Evolutionary conservation across 2,888 invertebrate species (phyloP), one percentile per base, ranked within the genome.

Genomic region (Nomada goodeniana): DNA sequence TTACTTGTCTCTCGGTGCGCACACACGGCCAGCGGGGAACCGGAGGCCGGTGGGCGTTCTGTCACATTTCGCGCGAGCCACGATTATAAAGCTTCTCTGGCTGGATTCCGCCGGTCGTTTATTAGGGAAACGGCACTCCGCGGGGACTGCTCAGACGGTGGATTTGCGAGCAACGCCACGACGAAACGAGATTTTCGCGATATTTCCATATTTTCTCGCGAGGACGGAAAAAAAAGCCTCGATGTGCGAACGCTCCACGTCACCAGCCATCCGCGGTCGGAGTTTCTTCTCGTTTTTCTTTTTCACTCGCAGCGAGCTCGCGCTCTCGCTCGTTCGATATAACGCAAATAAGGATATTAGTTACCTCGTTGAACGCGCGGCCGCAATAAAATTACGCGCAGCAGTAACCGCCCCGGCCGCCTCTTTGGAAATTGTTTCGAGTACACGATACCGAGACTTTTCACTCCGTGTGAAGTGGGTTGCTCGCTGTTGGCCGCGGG

Each of bases 1-100:
- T 74, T 76, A 65, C 75, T 67, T 60, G 74, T 42, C 50, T 42
- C 50, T n/a, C 13, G 65, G 55, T 53, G 65, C 53, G 50, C 55
- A 65, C 18, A 70, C 36, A 73, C 61, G 23, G 23, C 29, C 60
- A 64, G 42, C 50, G 60, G 26, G 4, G 13, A 10, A 10, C 23
- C 57, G 23, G 57, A 57, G 55, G 7, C 23, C n/a, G 20, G 23
- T 18, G 55, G 23, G 20, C 20, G 29, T 20, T 60, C 69, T 70
- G 85, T 84, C 84, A 77, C 85, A 77, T 83, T 65, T 76, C 76
- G 65, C 76, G 77, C 73, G 77, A 76, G 75, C 63, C 29, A 76
- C 85, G 85, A 85, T 86, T 86, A 86, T 80, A 80, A 83, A 83
- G 85, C 85, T 83, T 77, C 82, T 53, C 82, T 47, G 68, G 52